A percentile compares a stretch with the other conserved stretches of the same genome.
These are phyloP conservation scores for Enhydra lutris DNA, from an alignment of 2,113 vertebrate genomes.

Conservation along the genomic window DNA sequence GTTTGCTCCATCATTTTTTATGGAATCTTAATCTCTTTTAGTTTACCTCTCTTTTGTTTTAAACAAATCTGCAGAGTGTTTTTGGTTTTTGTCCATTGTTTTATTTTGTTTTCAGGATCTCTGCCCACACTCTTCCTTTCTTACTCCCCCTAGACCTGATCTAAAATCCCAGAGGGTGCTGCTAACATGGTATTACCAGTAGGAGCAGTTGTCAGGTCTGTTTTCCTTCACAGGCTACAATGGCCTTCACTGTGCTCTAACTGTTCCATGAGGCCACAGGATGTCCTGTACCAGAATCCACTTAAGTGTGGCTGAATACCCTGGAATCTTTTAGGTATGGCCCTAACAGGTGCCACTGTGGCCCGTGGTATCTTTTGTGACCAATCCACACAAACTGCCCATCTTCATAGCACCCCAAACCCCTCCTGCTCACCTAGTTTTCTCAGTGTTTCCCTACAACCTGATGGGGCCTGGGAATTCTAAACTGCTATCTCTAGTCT, in stretches of 20 bases:
- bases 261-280: not conserved
- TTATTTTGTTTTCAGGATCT: not conserved
- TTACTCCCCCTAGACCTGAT: not conserved
- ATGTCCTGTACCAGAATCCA: not conserved
- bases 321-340: not conserved
- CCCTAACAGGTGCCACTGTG: fast-evolving
- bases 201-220: not conserved
- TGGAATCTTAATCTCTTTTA: not conserved
- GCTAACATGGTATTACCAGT: fast-evolving
- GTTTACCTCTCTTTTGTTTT: not conserved
- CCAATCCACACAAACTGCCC: not conserved
- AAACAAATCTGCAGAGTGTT: not conserved
- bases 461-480: not conserved
- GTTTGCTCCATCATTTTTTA: not conserved
- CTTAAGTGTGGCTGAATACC: not conserved
- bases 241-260: not conserved
- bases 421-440: not conserved
- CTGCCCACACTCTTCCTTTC: not conserved
- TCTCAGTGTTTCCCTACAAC: not conserved
- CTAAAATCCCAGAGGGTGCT: not conserved
- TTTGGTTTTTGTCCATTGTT: not conserved
- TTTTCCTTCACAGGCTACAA: too few species aligned
- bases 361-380: fast-evolving
- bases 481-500: not conserved
- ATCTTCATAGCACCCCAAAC: not conserved